Evolutionary conservation across 1,140 invertebrate genomes (phyloP).

Genomic region (Rhopalosiphum padi): DNA sequence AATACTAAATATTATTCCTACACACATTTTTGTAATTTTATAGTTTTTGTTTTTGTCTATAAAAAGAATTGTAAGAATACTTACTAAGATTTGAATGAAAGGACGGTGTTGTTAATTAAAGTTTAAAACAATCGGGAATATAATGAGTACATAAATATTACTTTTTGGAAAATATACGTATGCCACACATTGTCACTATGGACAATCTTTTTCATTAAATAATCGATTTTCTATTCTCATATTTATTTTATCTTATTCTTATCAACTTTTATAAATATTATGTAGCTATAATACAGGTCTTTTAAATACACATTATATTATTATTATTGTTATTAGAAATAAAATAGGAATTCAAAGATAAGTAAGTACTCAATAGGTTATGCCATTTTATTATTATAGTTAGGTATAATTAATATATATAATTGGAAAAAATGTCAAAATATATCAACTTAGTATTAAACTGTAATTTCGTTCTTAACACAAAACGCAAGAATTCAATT

Average conservation of each 20-base stretch:
- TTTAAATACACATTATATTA: not conserved
- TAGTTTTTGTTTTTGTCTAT: not conserved
- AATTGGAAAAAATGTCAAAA: not conserved
- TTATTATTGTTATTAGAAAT: not conserved
- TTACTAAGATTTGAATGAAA: not conserved
- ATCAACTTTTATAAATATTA: not conserved
- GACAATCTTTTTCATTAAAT: not conserved
- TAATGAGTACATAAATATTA: not conserved
- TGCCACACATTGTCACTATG: not conserved
- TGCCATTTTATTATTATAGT: not conserved
- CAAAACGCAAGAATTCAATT: not conserved
- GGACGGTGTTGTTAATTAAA: not conserved
- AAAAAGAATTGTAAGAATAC: constrained; percentile 2
- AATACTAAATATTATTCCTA: not conserved
- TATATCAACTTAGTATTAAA: not conserved
- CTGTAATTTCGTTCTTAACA: not conserved
- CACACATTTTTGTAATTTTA: not conserved
- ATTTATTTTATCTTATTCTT: not conserved
- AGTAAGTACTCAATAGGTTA: not conserved
- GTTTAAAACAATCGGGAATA: not conserved
- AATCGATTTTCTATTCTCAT: not conserved
- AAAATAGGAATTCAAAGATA: not conserved
- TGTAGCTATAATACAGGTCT: too few relatives aligned
- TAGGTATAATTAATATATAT: not conserved
- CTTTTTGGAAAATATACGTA: not conserved